phyloP scores from a whole-genome alignment of 2,888 invertebrate genomes.

The Galerucella nymphaeae region DNA sequence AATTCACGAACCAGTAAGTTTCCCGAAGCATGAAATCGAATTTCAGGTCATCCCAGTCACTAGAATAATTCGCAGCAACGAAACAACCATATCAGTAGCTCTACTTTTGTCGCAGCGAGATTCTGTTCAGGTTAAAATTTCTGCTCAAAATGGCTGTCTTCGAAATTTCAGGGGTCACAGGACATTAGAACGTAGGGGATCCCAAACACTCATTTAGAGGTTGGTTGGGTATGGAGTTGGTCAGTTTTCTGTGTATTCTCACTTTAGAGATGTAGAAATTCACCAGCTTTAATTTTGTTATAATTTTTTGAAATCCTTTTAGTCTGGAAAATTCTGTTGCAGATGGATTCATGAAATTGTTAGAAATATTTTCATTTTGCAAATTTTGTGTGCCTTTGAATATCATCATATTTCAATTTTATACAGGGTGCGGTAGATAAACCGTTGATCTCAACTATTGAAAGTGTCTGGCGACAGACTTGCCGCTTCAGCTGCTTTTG shows the following conservation, averaged over 20 bases:
- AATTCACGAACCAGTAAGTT: conserved; percentile 1
- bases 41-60: conserved; percentile 6
- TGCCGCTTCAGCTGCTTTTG: too few relatives aligned
- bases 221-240: background rate
- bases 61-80: conserved; percentile 8
- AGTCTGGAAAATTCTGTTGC: background rate
- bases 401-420: too few relatives aligned
- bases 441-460: too few relatives aligned
- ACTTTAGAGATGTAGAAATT: background rate
- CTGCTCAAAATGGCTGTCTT: conserved; percentile 1
- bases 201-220: background rate
- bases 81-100: conserved; percentile 14
- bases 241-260: background rate
- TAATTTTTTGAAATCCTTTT: background rate
- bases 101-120: background rate
- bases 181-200: background rate
- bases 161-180: conserved; percentile 10
- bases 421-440: too few relatives aligned
- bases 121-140: background rate
- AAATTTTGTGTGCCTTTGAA: too few relatives aligned
- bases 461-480: too few relatives aligned
- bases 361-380: background rate
- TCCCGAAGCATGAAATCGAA: conserved; percentile 11
- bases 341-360: background rate
- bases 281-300: background rate